Evolutionary conservation across 2,888 invertebrate genomes (phyloP), one percentile per base, ranked within the genome.

Genomic region (Eilema caniola): DNA sequence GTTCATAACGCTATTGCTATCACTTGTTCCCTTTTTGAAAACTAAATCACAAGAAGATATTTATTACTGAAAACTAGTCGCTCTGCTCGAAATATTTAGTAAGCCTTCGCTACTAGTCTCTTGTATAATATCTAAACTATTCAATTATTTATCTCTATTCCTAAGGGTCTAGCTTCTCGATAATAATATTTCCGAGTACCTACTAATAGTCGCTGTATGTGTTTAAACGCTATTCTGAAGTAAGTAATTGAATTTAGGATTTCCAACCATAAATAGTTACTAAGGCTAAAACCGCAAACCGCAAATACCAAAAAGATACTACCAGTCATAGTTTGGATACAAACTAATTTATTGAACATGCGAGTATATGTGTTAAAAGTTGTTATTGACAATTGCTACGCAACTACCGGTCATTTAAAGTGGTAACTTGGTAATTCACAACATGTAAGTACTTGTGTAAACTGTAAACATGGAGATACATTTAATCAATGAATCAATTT

Each of bases 371-470:
- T 53, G 20, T 47, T 47, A 47, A 47, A 47, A 47, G 20, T 47
- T 47, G 47, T 20, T 47, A 47, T 47, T 20, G 53, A 53, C 53
- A 53, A 53, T 53, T n/a, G 53, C 53, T 53, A 53, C 53, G 20
- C 53, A 53, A 53, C 53, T 53, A 53, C 53, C 53, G n/a, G 53
- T 53, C n/a, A 53, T 53, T 53, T n/a, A 53, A 53, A n/a, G 53
- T 53, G 7, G 20, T n/a, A 53, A 41, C 14, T 41, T 41, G 41
- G 41, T 41, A 41, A 41, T 53, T n/a, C n/a, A 53, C n/a, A 53
- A 53, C 53, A 53, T n/a, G 8, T n/a, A n/a, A n/a, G n/a, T n/a
- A 53, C 20, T n/a, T n/a, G 10, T 53, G 53, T 47, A 1, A 20
- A 28, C 28, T 33, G 33, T 37, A 37, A 37, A 53, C 53, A 53